A percentile compares a stretch with the other conserved stretches of the same genome.
These are phyloP conservation scores for Pithys albifrons DNA, from an alignment of 2,113 vertebrate species.

Conservation along the genomic window DNA sequence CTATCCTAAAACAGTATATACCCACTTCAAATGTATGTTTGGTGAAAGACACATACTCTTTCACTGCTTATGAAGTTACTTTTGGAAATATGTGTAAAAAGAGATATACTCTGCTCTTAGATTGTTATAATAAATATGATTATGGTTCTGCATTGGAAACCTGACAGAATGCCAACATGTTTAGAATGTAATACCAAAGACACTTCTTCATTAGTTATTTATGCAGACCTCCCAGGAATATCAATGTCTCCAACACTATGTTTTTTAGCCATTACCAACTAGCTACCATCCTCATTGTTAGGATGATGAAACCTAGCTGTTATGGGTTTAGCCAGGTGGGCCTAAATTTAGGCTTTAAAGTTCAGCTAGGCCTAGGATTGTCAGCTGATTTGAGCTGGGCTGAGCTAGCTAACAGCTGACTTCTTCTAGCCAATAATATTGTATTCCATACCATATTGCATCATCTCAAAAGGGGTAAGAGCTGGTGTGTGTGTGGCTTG, in stretches of 20 bases:
- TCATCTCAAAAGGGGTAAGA: too few species aligned
- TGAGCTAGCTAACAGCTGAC: too few species aligned
- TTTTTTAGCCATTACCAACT: not conserved
- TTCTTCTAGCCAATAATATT: too few species aligned
- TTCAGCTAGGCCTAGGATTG: too few species aligned
- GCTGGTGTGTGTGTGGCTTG: too few species aligned
- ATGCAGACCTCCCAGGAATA: not conserved
- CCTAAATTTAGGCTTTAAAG: too few species aligned
- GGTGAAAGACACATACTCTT: not conserved
- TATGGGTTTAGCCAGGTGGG: too few species aligned
- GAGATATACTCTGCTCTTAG: not conserved
- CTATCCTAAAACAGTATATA: not conserved
- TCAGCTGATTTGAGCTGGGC: too few species aligned
- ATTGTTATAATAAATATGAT: not conserved
- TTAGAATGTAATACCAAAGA: not conserved
- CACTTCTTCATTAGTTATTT: not conserved
- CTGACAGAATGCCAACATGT: accelerated
- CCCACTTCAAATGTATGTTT: accelerated
- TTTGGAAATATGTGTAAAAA: not conserved
- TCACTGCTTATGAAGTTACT: not conserved
- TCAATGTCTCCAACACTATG: not conserved
- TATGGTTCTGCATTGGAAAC: not conserved
- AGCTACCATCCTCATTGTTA: not conserved
- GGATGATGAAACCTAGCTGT: not conserved
- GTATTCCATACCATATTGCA: too few species aligned